phyloP scores from a whole-genome alignment of 2,797 vertebrate species.

The Eulemur coronatus region DNA sequence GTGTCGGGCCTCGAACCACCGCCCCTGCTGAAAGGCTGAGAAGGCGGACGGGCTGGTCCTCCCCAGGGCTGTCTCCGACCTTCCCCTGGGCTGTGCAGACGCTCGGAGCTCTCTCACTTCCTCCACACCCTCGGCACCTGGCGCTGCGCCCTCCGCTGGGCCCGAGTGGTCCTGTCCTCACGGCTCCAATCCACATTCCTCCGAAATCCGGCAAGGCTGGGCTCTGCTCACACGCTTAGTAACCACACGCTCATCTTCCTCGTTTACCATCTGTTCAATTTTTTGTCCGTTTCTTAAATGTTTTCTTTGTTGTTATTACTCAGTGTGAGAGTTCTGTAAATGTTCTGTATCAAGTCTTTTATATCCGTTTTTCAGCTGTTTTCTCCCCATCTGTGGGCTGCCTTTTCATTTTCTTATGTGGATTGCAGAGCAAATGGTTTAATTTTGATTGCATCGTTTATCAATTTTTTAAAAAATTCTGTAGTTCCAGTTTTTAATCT shows the following conservation, averaged over 20 bases:
- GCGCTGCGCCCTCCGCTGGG: accelerated
- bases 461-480: not conserved
- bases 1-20: accelerated
- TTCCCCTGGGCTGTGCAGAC: accelerated
- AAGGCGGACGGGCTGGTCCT: not conserved
- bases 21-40: not conserved
- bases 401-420: not conserved
- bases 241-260: not conserved
- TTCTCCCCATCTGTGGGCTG: not conserved
- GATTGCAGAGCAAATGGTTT: not conserved
- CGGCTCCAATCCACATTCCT: not conserved
- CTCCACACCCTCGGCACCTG: accelerated
- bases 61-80: no score
- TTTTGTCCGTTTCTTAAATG: not conserved
- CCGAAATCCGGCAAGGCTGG: accelerated
- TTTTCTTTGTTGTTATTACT: no score
- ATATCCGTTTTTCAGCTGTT: not conserved
- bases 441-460: not conserved
- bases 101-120: not conserved
- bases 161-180: no score
- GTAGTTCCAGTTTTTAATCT: not conserved
- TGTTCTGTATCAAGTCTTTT: accelerated
- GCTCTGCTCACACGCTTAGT: not conserved
- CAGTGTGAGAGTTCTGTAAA: not conserved
- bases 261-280: not conserved